A percentile compares a stretch with the other conserved stretches of the same genome.
Conservation (phyloP, 2,113 vertebrate genomes). For the Heteronetta atricapilla region DNA sequence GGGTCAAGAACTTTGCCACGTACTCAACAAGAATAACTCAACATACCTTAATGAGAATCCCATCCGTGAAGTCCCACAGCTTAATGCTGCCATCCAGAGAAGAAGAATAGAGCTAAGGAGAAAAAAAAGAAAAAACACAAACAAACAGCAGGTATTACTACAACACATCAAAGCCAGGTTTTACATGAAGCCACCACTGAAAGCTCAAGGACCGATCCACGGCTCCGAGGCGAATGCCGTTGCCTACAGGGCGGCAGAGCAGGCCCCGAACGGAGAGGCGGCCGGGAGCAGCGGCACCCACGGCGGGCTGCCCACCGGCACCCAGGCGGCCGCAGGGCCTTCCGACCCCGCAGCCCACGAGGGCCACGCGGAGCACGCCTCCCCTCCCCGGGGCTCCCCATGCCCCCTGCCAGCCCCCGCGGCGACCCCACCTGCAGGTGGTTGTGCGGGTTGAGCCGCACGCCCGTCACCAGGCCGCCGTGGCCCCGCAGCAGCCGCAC, state of each 20-base stretch:
- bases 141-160: not conserved
- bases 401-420: no score
- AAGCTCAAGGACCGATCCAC: not conserved
- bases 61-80: conserved; percentile 94
- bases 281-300: no score
- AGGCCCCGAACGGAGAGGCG: no score
- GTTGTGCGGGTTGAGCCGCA: conserved; percentile 88
- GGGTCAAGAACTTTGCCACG: not conserved
- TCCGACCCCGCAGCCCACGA: no score
- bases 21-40: not conserved
- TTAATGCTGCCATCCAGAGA: conserved; percentile 92
- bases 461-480: conserved; percentile 84
- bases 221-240: fast-evolving
- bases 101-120: conserved; percentile 86
- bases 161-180: not conserved
- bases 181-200: not conserved
- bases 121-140: no score
- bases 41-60: conserved; percentile 93
- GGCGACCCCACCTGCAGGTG: conserved; percentile 84
- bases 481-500: conserved; percentile 86
- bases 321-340: no score
- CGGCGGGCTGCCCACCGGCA: no score
- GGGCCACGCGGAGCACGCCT: no score
- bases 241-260: no score
- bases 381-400: no score